Conservation (phyloP, 2,113 vertebrate genomes). For the Ornithorhynchus anatinus region DNA sequence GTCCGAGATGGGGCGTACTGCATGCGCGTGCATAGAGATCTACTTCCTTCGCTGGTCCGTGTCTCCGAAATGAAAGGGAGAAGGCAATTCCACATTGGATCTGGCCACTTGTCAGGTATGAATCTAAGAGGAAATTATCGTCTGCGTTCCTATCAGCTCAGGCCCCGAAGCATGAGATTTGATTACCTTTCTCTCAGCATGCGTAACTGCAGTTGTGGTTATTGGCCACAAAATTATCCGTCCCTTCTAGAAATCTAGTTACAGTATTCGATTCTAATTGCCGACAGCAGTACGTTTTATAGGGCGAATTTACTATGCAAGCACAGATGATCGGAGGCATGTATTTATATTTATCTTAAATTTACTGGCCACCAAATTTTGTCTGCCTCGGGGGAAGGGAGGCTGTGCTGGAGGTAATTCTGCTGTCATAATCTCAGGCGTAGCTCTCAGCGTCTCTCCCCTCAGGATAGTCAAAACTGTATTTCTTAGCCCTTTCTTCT, state of each 20-base stretch:
- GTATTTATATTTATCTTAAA: constrained; percentile 1
- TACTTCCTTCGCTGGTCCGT: neutral
- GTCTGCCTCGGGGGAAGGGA: constrained; percentile 8
- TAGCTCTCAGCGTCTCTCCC: neutral
- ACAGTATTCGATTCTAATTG: neutral
- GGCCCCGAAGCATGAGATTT: neutral
- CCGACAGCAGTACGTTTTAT: neutral
- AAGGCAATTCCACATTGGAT: neutral
- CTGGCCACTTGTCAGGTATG: neutral
- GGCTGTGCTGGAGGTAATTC: neutral
- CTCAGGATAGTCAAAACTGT: neutral
- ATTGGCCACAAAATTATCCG: neutral
- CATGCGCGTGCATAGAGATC: no score
- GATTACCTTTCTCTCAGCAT: neutral
- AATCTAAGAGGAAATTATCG: neutral
- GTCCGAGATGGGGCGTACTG: no score
- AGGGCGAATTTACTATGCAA: constrained; percentile 4
- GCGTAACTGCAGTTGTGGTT: neutral
- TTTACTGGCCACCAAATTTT: neutral
- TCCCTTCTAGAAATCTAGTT: neutral
- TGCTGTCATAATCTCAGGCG: neutral
- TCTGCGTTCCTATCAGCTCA: neutral
- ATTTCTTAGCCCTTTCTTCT: neutral
- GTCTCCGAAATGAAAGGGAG: neutral
- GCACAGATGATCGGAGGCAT: neutral